Conservation (phyloP, 2,888 invertebrate species). For the Neria commutata region DNA sequence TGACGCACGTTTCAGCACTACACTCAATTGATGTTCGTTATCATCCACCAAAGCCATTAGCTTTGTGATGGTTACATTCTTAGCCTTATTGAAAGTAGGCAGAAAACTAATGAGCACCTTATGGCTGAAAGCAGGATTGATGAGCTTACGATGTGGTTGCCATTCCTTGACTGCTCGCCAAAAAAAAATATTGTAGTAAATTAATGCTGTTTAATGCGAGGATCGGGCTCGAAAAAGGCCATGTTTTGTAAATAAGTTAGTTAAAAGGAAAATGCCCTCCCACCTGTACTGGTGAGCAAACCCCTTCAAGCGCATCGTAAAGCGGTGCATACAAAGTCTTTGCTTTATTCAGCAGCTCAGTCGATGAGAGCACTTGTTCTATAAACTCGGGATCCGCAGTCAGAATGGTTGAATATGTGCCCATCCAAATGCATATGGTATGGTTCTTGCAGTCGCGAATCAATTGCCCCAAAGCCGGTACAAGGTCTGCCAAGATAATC, state of each 20-base stretch:
- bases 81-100: constrained; percentile 5
- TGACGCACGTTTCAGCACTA: not conserved
- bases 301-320: constrained; percentile 21
- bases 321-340: constrained; percentile 16
- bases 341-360: constrained; percentile 32
- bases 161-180: constrained; percentile 5
- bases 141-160: constrained; percentile 14
- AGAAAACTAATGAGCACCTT: constrained; percentile 7
- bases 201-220: no score
- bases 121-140: constrained; percentile 14
- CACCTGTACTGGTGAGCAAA: constrained; percentile 28
- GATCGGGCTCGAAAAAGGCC: no score
- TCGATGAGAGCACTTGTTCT: constrained; percentile 32
- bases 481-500: constrained; percentile 6
- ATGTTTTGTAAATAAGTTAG: no score
- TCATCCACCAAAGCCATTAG: not conserved
- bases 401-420: constrained; percentile 27
- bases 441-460: constrained; percentile 17
- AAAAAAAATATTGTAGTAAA: no score
- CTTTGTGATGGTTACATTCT: not conserved
- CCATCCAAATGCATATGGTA: constrained; percentile 31
- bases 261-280: no score
- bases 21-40: not conserved
- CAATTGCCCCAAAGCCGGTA: constrained; percentile 12
- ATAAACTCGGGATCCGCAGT: constrained; percentile 31